Percentiles rank a stretch among this genome's conserved stretches.
These are phyloP conservation scores for Catalaphyllia jardinei DNA, from an alignment of 64 coral and sea anemone genomes.

Conservation along the genomic window DNA sequence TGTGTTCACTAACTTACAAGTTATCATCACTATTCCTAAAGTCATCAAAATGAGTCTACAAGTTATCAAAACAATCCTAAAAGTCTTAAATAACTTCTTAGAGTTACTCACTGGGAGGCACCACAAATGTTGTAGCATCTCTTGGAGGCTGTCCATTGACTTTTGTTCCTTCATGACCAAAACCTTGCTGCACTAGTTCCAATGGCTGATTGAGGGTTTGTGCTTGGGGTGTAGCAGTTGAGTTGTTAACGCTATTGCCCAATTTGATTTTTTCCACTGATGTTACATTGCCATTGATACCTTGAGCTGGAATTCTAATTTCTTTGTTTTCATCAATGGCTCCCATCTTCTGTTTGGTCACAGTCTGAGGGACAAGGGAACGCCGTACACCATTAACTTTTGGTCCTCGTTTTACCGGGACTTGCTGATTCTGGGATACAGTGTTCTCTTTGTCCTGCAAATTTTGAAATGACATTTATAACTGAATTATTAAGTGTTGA, in stretches of 20 bases:
- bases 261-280: background rate
- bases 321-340: slow-evolving; percentile 48
- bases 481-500: background rate
- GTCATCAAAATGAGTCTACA: too few species aligned
- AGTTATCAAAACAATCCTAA: too few species aligned
- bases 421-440: slow-evolving; percentile 16
- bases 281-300: background rate
- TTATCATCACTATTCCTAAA: too few species aligned
- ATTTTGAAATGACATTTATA: background rate
- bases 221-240: background rate
- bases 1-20: too few species aligned
- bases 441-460: slow-evolving; percentile 59
- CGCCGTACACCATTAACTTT: slow-evolving; percentile 91
- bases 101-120: slow-evolving; percentile 17
- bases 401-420: slow-evolving; percentile 60
- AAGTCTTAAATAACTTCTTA: too few species aligned
- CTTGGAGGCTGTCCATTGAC: slow-evolving; percentile 31
- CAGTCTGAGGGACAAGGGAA: slow-evolving; percentile 46
- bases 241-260: background rate
- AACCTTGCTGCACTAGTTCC: background rate
- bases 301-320: slow-evolving; percentile 19
- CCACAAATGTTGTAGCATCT: slow-evolving; percentile 56
- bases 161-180: background rate
- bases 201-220: background rate
- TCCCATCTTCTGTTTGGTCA: slow-evolving; percentile 2